Conservation (phyloP, 2,888 invertebrate genomes). For the Oscheius sp. region DNA sequence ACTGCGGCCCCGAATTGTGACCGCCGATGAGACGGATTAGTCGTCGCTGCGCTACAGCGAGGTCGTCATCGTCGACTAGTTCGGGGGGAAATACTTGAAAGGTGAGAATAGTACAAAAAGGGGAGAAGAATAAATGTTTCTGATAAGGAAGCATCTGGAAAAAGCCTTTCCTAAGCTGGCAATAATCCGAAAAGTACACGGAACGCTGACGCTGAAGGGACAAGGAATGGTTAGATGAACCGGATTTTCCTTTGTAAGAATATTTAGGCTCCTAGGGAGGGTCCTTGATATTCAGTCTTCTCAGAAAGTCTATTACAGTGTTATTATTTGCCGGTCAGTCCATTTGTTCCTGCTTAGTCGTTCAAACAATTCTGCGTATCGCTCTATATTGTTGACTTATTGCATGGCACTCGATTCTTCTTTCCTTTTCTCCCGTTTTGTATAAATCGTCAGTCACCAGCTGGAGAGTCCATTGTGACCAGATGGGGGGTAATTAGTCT, state of each 20-base stretch:
- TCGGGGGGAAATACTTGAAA: background rate
- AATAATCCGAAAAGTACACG: conserved; percentile 12
- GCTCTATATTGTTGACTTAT: conserved; percentile 21
- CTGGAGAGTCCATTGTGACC: conserved; percentile 13
- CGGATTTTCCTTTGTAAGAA: no score
- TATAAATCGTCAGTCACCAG: background rate
- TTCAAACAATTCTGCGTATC: conserved; percentile 16
- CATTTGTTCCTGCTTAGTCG: conserved; percentile 28
- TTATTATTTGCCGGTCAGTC: conserved; percentile 16
- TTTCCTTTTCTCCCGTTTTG: conserved; percentile 11
- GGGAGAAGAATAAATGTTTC: conserved; percentile 1
- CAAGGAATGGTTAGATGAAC: background rate
- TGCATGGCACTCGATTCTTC: background rate
- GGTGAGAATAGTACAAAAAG: background rate
- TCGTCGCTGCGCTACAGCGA: conserved; percentile 16
- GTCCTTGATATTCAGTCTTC: background rate
- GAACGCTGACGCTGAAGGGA: background rate
- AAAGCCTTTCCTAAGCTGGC: background rate
- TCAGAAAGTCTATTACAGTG: background rate
- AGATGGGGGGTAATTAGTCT: no score
- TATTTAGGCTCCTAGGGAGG: no score
- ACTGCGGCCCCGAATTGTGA: conserved; percentile 17
- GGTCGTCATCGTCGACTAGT: conserved; percentile 24
- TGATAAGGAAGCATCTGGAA: conserved; percentile 15
- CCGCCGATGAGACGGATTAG: conserved; percentile 30